Evolutionary conservation across 2,888 invertebrate species (phyloP).

Genomic region (Brenthis hecate): DNA sequence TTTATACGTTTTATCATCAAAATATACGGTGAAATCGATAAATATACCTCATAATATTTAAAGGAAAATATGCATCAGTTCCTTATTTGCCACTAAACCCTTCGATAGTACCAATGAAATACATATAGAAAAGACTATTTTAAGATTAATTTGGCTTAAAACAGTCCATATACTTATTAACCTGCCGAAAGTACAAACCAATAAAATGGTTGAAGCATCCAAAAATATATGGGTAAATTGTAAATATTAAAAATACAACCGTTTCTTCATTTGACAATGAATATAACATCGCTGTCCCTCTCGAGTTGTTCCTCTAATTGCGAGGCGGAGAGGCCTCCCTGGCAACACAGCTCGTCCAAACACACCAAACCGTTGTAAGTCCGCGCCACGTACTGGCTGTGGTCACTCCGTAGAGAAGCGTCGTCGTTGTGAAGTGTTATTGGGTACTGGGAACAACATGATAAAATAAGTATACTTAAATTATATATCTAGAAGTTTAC

Average conservation of each 20-base stretch:
- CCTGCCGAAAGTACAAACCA: no score
- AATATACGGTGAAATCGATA: no score
- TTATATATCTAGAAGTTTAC: background rate
- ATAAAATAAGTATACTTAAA: background rate
- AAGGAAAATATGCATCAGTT: no score
- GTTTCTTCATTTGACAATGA: conserved; percentile 72
- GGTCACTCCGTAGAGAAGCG: conserved; percentile 57
- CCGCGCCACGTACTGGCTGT: conserved; percentile 66
- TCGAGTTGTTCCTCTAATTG: conserved; percentile 90
- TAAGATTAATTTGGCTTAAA: no score
- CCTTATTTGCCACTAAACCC: no score
- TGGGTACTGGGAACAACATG: conserved; percentile 67
- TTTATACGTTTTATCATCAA: no score
- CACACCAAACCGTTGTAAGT: conserved; percentile 80
- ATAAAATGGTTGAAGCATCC: no score
- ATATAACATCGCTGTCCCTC: conserved; percentile 87
- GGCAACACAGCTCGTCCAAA: conserved; percentile 93
- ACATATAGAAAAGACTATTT: no score
- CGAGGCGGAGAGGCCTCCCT: conserved; percentile 85
- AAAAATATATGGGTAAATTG: no score
- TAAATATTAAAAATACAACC: background rate
- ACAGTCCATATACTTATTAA: no score
- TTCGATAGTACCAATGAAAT: no score
- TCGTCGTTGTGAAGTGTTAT: conserved; percentile 75
- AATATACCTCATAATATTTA: no score